Evolutionary conservation across 2,113 vertebrate species (phyloP), one percentile per base, ranked within the genome.

Genomic region (Azemiops feae): DNA sequence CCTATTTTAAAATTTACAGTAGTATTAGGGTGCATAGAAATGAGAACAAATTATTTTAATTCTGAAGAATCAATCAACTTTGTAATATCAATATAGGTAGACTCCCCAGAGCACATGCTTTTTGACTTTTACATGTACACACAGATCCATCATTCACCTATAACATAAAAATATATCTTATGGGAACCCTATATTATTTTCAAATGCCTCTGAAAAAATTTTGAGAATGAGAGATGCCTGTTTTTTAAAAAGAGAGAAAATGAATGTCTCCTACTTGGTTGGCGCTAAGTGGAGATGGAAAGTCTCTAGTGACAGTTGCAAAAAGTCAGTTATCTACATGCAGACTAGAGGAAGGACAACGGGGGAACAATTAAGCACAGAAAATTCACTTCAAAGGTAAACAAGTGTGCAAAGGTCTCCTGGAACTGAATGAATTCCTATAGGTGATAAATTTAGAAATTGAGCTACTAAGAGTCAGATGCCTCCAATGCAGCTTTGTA

Each of bases 181-280:
- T 81, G 60, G 16, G 11, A 53, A 18, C 74, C 11, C 69, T 81
- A 39, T 18, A 74, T 90, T 47, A 27, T 69, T 52, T 43, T 64
- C 58, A 90, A 25, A 23, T 58, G 55, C 11, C 27, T 20, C 43
- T 64, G 39, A 47, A n/a, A 10, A 22, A 3, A 0, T 11, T 90
- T 64, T 64, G 14, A 47, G 89, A 89, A 64, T 89, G 55, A 45
- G 58, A 45, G 14, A 89, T 89, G 89, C 22, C 53, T n/a, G 18
- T 89, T 60, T 27, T 30, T 43, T 1, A 43, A 81, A 81, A 81
- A 81, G 34, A 81, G 18, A 81, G 34, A 81, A 43, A 81, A 81
- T 0, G 0, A 0, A 22, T 60, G 50, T 92, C 50, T 14, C 0
- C 0, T 22, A 47, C 53, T 34, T 0, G 0, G 0, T 12, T 45